Conservation (phyloP, 2,113 vertebrate genomes). For the Pandion haliaetus region DNA sequence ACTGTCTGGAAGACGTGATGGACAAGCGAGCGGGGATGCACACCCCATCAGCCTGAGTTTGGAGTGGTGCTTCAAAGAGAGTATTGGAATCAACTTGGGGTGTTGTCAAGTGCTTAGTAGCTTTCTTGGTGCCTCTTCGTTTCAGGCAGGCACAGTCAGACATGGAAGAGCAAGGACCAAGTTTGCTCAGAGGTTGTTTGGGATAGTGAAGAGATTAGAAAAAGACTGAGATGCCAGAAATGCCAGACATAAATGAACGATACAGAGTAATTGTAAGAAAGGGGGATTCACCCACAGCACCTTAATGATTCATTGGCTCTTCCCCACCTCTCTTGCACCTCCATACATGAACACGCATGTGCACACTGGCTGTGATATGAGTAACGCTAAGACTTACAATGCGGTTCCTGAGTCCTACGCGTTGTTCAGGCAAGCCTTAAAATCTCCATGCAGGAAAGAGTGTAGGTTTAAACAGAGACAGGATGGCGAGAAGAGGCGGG, state of each 20-base stretch:
- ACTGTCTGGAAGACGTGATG: not conserved
- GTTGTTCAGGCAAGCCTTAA: slow-evolving; percentile 35
- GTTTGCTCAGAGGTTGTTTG: slow-evolving; percentile 3
- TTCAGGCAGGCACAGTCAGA: not conserved
- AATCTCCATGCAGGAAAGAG: not conserved
- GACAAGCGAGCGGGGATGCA: not conserved
- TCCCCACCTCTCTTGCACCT: not conserved
- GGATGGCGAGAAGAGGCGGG: not conserved
- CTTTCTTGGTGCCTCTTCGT: not conserved
- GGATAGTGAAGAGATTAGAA: not conserved
- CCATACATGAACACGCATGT: not conserved
- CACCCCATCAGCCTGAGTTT: not conserved
- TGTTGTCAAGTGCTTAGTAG: not conserved
- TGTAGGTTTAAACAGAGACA: not conserved
- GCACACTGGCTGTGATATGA: not conserved
- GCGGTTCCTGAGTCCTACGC: not conserved
- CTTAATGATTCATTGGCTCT: not conserved
- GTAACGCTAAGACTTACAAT: not conserved
- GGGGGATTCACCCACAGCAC: slow-evolving; percentile 32
- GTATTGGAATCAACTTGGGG: not conserved
- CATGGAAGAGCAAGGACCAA: not conserved
- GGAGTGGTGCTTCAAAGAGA: not conserved
- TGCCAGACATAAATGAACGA: not conserved
- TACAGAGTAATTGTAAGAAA: not conserved
- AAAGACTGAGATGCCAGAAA: slow-evolving; percentile 1